Percentiles rank a stretch among this genome's conserved stretches.
phyloP scores from a whole-genome alignment of 2,113 vertebrate species.

The Pangasianodon hypophthalmus region DNA sequence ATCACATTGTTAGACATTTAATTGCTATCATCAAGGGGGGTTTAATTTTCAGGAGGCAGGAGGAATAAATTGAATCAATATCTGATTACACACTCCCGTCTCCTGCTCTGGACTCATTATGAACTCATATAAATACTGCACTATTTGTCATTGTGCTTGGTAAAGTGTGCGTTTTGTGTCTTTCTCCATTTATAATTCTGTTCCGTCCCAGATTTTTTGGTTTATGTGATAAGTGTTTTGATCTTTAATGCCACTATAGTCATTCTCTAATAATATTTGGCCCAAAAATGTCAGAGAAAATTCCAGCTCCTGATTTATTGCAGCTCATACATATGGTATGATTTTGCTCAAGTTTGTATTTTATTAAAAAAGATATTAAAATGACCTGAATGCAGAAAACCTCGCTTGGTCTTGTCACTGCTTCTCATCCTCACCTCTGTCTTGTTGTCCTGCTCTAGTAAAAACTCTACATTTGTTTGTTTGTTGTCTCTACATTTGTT shows the following conservation, averaged over 20 bases:
- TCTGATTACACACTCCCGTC: conserved; percentile 2
- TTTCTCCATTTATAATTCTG: not conserved
- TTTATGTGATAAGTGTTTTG: not conserved
- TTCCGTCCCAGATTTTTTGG: not conserved
- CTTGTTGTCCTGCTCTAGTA: not conserved
- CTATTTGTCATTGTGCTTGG: not conserved
- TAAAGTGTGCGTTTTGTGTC: not conserved
- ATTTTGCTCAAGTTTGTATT: not conserved
- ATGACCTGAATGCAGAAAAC: not conserved
- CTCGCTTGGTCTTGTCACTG: too few species aligned
- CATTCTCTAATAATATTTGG: not conserved
- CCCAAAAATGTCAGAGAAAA: not conserved
- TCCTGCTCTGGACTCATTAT: not conserved
- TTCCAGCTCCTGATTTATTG: not conserved
- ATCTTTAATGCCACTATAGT: not conserved
- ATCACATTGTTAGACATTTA: conserved; percentile 29
- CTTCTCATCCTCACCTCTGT: too few species aligned
- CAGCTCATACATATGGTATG: not conserved
- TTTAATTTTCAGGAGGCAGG: conserved; percentile 15
- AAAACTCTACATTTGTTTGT: not conserved
- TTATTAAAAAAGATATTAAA: not conserved
- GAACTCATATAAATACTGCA: not conserved
- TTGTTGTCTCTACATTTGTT: not conserved
- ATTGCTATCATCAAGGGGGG: conserved; percentile 23
- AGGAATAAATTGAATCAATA: conserved; percentile 35